Conservation (phyloP, 2,113 vertebrate species). For the Eidolon helvum region DNA sequence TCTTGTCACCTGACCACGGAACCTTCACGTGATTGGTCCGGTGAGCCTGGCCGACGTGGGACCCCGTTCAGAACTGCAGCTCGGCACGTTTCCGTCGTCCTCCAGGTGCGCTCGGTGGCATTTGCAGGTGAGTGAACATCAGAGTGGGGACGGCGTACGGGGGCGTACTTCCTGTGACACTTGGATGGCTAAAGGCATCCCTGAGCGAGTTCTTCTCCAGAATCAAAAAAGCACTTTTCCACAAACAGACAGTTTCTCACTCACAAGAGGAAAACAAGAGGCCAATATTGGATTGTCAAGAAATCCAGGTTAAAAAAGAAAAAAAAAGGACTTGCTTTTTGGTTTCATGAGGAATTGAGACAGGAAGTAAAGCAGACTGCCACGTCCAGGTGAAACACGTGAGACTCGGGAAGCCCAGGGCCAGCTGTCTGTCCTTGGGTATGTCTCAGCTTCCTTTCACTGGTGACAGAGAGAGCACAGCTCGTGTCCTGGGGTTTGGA, state of each 20-base stretch:
- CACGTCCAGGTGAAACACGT: not conserved
- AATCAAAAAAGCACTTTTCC: not conserved
- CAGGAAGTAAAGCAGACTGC: not conserved
- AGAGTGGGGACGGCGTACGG: accelerated
- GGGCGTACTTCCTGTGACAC: accelerated
- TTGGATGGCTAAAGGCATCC: accelerated
- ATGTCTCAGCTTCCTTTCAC: not conserved
- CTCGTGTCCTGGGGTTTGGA: accelerated
- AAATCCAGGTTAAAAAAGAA: not conserved
- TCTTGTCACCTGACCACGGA: not conserved
- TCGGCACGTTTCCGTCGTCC: accelerated
- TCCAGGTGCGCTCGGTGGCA: accelerated
- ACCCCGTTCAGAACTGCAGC: not conserved
- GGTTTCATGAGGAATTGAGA: not conserved
- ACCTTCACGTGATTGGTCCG: not conserved
- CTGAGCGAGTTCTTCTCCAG: not conserved
- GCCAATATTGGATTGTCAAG: not conserved
- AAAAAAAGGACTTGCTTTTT: not conserved
- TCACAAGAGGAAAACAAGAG: not conserved
- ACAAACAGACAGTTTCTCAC: not conserved
- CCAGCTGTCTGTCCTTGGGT: too few species aligned
- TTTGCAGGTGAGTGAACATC: not conserved
- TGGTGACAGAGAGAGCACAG: accelerated
- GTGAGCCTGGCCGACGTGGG: not conserved
- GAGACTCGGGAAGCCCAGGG: accelerated